Evolutionary conservation across 2,797 vertebrate species (phyloP), one percentile per base, ranked within the genome.

Genomic region (Oryzias sinensis): DNA sequence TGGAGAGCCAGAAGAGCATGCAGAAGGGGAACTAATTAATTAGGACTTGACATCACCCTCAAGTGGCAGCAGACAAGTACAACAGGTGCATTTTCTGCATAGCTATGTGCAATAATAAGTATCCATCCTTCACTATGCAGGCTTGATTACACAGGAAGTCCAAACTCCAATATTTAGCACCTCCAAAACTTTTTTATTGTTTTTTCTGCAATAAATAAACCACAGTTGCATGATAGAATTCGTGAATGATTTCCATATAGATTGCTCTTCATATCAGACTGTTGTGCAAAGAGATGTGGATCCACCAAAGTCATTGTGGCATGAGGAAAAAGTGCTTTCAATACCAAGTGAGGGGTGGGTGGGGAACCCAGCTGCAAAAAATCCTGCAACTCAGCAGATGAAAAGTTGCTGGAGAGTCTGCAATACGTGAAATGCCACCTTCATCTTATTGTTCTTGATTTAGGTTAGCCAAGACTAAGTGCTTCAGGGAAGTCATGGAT

Each of bases 161-260:
- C 17, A 46, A n/a, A 20, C 6, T 46, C 20, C 3, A 45, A 65
- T 16, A 16, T 41, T 63, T 43, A 18, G 17, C 17, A 13, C 58
- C 14, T 49, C 43, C 54, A 57, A 60, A 46, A 57, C 17, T 18
- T 37, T 44, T 48, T 46, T 60, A 43, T 67, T 62, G 56, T 68
- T 47, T 45, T 17, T n/a, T 68, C 63, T 60, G 51, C 47, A 58
- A 52, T 44, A 61, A 67, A 65, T 25, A 47, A 53, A 48, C 37
- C 53, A 55, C 48, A 51, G 43, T 64, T 72, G 59, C 57, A 56
- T 49, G 62, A 74, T 29, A 43, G 37, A 59, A 49, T 37, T 57
- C 24, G 61, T 64, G 53, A 69, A 17, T 18, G 51, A 89, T 89
- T 89, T 87, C 63, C 82, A 87, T 88, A 74, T 86, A 89, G 72